phyloP scores from a whole-genome alignment of 2,113 vertebrate species.

The Oenanthe oenanthe region DNA sequence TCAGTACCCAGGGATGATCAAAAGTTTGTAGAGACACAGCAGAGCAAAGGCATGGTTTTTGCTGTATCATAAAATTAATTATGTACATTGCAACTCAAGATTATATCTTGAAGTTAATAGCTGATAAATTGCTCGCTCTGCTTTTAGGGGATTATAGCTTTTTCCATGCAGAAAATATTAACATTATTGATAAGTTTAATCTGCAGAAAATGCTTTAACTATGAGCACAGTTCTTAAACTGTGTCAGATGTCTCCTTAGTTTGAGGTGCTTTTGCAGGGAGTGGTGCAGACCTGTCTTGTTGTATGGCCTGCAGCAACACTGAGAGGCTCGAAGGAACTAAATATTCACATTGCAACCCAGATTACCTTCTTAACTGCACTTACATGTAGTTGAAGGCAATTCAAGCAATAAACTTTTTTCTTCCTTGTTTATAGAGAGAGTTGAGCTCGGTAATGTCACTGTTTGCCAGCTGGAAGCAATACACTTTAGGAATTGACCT shows the following conservation, averaged over 20 bases:
- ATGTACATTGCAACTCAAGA: not conserved
- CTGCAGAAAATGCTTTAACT: not conserved
- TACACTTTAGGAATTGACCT: constrained; percentile 42
- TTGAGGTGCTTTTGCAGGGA: not conserved
- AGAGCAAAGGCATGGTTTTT: not conserved
- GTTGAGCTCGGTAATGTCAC: not conserved
- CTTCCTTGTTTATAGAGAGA: not conserved
- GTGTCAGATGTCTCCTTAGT: not conserved
- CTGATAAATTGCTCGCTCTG: not conserved
- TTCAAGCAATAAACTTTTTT: not conserved
- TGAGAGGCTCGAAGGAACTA: not conserved
- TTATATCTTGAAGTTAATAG: not conserved
- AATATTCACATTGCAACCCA: not conserved
- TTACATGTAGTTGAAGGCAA: not conserved
- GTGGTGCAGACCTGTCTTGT: not conserved
- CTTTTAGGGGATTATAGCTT: not conserved
- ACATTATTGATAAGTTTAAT: not conserved
- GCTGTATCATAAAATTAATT: not conserved
- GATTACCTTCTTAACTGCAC: not conserved
- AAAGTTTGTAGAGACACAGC: not conserved
- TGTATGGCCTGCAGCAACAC: not conserved
- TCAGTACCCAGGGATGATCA: not conserved
- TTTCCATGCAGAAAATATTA: not conserved
- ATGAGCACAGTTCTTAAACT: not conserved
- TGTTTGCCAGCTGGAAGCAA: constrained; percentile 26